A percentile compares a stretch with the other conserved stretches of the same genome.
Evolutionary conservation across 1,140 invertebrate genomes (phyloP).

Genomic region (Philotrypesis tridentata): DNA sequence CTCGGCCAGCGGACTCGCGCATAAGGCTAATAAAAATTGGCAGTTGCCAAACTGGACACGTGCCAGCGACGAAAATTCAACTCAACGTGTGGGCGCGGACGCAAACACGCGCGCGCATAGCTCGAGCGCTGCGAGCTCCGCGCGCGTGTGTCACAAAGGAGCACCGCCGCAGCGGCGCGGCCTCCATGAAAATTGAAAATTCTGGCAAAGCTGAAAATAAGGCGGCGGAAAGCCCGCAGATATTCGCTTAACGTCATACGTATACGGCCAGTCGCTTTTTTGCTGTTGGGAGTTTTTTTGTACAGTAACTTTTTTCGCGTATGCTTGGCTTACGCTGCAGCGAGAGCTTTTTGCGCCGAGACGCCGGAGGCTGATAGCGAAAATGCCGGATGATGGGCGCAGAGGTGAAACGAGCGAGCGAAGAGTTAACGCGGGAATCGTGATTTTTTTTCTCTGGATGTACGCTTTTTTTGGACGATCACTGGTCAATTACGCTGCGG

Average conservation of each 20-base stretch:
- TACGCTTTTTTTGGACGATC: no score
- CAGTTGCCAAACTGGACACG: slow-evolving; percentile 2
- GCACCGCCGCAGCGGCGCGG: no score
- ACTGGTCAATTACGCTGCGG: no score
- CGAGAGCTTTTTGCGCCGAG: neutral
- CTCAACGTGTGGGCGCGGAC: neutral
- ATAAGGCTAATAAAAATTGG: slow-evolving; percentile 31
- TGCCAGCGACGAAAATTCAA: neutral
- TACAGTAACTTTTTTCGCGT: neutral
- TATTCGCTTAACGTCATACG: neutral
- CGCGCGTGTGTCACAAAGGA: neutral
- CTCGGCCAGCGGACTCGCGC: neutral
- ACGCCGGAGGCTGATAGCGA: neutral
- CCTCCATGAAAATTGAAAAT: slow-evolving; percentile 36
- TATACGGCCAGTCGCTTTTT: neutral
- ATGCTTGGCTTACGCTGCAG: neutral
- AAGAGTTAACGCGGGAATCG: no score
- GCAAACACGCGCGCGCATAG: neutral
- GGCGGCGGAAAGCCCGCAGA: neutral
- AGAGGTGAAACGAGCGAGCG: neutral
- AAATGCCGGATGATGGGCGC: neutral
- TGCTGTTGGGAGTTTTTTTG: neutral
- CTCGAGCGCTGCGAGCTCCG: no score
- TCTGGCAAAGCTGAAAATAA: slow-evolving; percentile 3
- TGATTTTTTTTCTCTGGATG: no score